Conservation (phyloP, 1,140 invertebrate genomes). For the Nixonia krombeini region DNA sequence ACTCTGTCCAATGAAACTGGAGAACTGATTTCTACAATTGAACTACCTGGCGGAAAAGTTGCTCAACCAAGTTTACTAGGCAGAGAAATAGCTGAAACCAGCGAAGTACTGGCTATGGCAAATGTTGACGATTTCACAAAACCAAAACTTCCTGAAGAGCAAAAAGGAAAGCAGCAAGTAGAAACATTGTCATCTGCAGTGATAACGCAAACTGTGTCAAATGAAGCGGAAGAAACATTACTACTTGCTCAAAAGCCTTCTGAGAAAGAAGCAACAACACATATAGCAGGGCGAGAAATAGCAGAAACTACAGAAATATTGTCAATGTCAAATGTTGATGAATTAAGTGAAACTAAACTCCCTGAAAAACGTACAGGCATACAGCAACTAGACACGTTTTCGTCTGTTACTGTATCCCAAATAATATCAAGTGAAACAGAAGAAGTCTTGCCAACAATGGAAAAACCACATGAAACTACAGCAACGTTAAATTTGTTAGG, state of each 20-base stretch:
- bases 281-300: slow-evolving; percentile 49
- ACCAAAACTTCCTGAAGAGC: slow-evolving; percentile 36
- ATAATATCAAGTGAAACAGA: slow-evolving; percentile 43
- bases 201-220: slow-evolving; percentile 41
- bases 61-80: slow-evolving; percentile 44
- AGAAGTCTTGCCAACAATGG: slow-evolving; percentile 5
- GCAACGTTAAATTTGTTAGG: slow-evolving; percentile 29
- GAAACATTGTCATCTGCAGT: slow-evolving; percentile 33
- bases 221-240: slow-evolving; percentile 48
- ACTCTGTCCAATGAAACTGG: slow-evolving; percentile 51
- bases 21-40: slow-evolving; percentile 22
- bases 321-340: slow-evolving; percentile 34
- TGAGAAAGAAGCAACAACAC: slow-evolving; percentile 42
- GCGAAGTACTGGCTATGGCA: slow-evolving; percentile 47
- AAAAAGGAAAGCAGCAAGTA: slow-evolving; percentile 44
- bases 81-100: slow-evolving; percentile 58
- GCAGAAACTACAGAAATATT: slow-evolving; percentile 50
- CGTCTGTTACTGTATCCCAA: slow-evolving; percentile 40
- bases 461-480: slow-evolving; percentile 19
- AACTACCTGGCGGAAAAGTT: slow-evolving; percentile 29
- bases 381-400: slow-evolving; percentile 23
- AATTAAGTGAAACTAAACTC: slow-evolving; percentile 26
- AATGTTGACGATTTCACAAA: slow-evolving; percentile 43
- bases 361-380: slow-evolving; percentile 15
- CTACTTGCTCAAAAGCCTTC: slow-evolving; percentile 22